Base-by-base conservation (phyloP, 1,140 invertebrate species). In the Zaprionus vittiger region DNA sequence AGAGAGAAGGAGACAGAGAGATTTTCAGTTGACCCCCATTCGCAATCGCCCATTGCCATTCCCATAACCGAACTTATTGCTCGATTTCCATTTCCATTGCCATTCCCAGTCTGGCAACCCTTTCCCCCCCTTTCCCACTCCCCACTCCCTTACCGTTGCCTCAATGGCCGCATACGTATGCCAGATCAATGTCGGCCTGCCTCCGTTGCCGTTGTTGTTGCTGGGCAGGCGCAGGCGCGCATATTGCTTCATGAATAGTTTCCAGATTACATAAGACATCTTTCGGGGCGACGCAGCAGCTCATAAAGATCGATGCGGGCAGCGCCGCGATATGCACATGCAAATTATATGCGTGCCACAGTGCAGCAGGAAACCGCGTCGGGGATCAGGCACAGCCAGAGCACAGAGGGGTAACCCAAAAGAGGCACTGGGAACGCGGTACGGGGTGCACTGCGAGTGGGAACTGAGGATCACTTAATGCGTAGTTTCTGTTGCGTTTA, bases 181-280 rank as follows among this genome's bases (percentile, higher is more conserved):
- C 85, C 85, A 90, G 85, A 90, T 90, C 79, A 90, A 79, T 64
- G 82, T 89, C 68, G 85, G 79, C 55, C 71, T 80, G 76, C 52
- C 73, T 76, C 79, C 66, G 81, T 69, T 66, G 75, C 67, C 68
- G 28, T 63, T 52, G 38, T 44, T 74, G 73, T 66, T 66, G 76
- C 67, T 76, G 28, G 38, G 49, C 52, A 77, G 74, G 63, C 81
- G 90, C 68, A 91, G 83, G 73, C 85, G 85, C 62, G 90, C 80
- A 75, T 91, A 91, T 79, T 91, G 90, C 83, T 91, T 90, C 90
- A 91, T 90, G 91, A 91, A 91, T 90, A 91, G 91, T 84, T 91
- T 91, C 90, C 90, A 91, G 72, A 91, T 91, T 91, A 90, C 85
- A 91, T 91, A 91, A 90, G 90, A 91, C 90, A 91, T 91, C 54